Base-by-base conservation (phyloP, 2,888 invertebrate species). In the Chouioia cunea region DNA sequence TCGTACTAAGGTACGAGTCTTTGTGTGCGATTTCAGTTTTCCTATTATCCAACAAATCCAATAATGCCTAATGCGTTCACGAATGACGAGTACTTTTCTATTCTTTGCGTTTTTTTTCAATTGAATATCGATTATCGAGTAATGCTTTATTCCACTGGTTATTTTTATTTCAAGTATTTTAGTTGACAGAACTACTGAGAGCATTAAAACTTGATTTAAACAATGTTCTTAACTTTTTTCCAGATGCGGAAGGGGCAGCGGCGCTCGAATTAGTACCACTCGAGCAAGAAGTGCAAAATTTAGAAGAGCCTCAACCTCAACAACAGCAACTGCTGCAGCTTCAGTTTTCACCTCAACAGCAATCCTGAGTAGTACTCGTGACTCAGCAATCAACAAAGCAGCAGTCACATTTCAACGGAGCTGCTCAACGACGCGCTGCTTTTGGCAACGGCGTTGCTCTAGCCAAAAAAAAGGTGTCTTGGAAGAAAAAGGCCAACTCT, bases 401-500 rank as follows among this genome's bases (percentile, higher is more conserved):
- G 15, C 48, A 46, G 23, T 54, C 46, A 10, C 60, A 58, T 14
- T 48, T 53, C 23, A 64, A 12, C 18, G 67, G 64, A 43, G 36
- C 70, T 4, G 22, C 36, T 4, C 66, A 70, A 4, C 70, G 67
- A 14, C 73, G 65, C 10, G 65, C 58, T 2, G 69, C 62, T 15
- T 65, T 58, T 14, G 16, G n/a, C 36, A 73, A 54, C 43, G 53
- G 23, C 16, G 20, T 23, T 36, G 15, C 52, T n/a, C 20, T 65
- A n/a, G 53, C 59, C 36, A 73, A 71, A 18, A 73, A 73, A 65
- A 71, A 66, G n/a, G 68, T 71, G 14, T 57, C 71, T 47, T 71
- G 71, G 63, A 71, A 71, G 56, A 73, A 73, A 16, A 73, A 73
- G 52, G 18, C 54, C 48, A 46, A 59, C 56, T n/a, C 46, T 4